These are phyloP conservation scores for Corvus cornix DNA, from an alignment of 2,113 vertebrate species.

Conservation along the genomic window DNA sequence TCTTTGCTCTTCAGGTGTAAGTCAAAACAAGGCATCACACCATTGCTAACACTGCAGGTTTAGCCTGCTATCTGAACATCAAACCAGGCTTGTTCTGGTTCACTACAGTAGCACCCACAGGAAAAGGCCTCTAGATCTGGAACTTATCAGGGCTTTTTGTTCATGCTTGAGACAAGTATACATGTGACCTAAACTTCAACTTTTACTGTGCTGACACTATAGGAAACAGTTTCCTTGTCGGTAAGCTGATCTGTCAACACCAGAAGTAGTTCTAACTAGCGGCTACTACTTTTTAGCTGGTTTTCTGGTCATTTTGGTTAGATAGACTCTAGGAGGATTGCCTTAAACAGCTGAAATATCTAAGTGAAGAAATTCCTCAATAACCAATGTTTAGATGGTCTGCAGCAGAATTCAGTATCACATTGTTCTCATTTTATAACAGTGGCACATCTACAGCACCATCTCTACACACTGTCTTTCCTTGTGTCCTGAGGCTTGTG, in stretches of 20 bases:
- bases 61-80: constrained; percentile 57
- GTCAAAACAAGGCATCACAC: constrained; percentile 45
- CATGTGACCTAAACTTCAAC: constrained; percentile 58
- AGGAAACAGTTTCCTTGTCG: constrained; percentile 51
- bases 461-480: neutral
- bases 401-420: neutral
- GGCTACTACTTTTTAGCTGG: neutral
- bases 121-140: constrained; percentile 16
- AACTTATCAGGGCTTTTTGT: constrained; percentile 47
- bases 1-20: constrained; percentile 12
- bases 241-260: constrained; percentile 24
- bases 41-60: constrained; percentile 60
- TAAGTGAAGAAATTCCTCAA: neutral
- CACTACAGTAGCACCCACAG: constrained; percentile 58
- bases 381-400: neutral
- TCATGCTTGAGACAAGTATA: constrained; percentile 1
- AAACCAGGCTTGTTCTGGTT: constrained; percentile 53
- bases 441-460: neutral
- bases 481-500: neutral
- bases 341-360: neutral
- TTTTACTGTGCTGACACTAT: constrained; percentile 57
- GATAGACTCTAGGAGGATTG: neutral
- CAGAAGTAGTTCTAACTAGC: neutral
- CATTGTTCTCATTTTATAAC: neutral
- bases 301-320: neutral